Evolutionary conservation across 2,888 invertebrate species (phyloP).

Genomic region (Eupithecia subfuscata): DNA sequence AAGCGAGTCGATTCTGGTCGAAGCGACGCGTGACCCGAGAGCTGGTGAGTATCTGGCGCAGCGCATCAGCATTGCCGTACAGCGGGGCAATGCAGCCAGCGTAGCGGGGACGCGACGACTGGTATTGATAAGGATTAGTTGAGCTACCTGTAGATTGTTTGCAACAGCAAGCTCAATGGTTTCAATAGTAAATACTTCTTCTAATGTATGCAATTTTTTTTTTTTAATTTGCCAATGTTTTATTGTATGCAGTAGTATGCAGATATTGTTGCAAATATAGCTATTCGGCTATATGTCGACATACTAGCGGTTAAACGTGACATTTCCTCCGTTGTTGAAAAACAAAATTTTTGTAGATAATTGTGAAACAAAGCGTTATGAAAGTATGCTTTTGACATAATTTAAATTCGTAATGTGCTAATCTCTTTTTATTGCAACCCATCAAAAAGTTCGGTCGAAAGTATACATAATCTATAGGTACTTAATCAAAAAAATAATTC

Average conservation of each 20-base stretch:
- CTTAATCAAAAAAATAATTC: not conserved
- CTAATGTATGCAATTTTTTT: no score
- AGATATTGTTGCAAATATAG: not conserved
- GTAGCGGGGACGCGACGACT: no score
- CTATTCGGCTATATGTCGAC: conserved; percentile 9
- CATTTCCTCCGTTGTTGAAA: conserved; percentile 3
- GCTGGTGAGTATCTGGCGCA: no score
- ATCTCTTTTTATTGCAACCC: not conserved
- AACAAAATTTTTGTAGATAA: conserved; percentile 6
- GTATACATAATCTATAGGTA: no score
- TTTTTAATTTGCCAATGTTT: not conserved
- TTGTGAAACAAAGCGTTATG: conserved; percentile 4
- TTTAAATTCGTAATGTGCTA: not conserved
- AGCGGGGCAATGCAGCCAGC: no score
- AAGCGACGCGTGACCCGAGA: no score
- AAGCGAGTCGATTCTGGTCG: no score
- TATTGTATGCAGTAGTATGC: not conserved
- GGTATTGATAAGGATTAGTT: no score
- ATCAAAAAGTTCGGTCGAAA: not conserved
- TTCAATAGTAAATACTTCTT: no score
- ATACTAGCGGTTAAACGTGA: conserved; percentile 5
- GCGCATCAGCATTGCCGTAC: no score
- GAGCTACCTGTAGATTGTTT: no score
- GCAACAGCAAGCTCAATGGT: no score
- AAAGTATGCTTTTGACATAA: conserved; percentile 2